phyloP scores from a whole-genome alignment of 2,888 invertebrate genomes.

The Alloplasta piceator region DNA sequence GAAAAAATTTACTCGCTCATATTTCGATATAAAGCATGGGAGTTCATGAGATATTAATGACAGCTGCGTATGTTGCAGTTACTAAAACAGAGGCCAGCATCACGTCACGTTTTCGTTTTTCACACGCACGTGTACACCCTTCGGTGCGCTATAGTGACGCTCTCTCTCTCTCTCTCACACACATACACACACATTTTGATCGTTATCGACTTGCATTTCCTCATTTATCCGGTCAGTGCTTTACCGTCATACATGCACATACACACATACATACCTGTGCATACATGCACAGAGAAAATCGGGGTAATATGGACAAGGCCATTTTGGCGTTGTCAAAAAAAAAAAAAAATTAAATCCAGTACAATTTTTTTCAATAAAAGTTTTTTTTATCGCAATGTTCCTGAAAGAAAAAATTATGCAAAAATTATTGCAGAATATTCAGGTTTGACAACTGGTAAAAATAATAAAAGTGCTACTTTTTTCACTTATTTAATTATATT shows the following conservation, averaged over 20 bases:
- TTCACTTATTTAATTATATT: too few species aligned
- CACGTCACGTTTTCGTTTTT: slow-evolving; percentile 60
- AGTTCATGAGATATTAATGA: slow-evolving; percentile 29
- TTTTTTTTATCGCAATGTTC: too few species aligned
- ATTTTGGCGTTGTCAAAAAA: too few species aligned
- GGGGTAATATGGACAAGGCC: too few species aligned
- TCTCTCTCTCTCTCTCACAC: slow-evolving; percentile 17
- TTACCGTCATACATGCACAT: slow-evolving; percentile 14
- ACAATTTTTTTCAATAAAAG: too few species aligned
- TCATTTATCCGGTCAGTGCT: slow-evolving; percentile 10
- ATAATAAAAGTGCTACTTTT: too few species aligned
- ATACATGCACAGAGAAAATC: background rate
- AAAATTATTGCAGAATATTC: too few species aligned
- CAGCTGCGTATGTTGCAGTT: slow-evolving; percentile 35
- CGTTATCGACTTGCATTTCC: slow-evolving; percentile 36
- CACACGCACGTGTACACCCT: slow-evolving; percentile 61
- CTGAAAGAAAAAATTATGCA: too few species aligned
- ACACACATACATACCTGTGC: background rate
- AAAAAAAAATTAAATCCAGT: too few species aligned
- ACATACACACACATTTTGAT: background rate
- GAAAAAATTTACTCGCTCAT: background rate
- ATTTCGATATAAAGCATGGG: background rate
- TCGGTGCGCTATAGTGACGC: slow-evolving; percentile 22
- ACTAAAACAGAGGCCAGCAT: slow-evolving; percentile 31
- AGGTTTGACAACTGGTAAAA: too few species aligned